phyloP scores from a whole-genome alignment of 2,888 invertebrate species.

The Cataglyphis albicans region DNA sequence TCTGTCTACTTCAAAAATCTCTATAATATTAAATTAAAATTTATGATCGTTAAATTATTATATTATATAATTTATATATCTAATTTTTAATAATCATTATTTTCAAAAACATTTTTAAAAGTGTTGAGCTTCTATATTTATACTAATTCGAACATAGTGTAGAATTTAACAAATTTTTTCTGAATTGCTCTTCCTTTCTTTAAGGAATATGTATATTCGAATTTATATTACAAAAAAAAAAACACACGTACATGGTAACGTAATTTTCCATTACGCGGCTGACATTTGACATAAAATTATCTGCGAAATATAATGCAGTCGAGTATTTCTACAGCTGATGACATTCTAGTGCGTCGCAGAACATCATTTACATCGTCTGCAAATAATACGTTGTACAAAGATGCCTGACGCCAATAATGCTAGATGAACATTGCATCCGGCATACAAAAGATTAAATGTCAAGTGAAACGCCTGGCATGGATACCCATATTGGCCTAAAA shows the following conservation, averaged over 20 bases:
- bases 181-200: background rate
- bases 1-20: background rate
- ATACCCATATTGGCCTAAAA: constrained; percentile 41
- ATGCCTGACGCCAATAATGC: constrained; percentile 20
- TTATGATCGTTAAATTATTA: background rate
- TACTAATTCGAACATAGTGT: constrained; percentile 24
- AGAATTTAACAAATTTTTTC: constrained; percentile 25
- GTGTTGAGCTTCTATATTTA: background rate
- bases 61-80: background rate
- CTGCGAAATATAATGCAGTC: constrained; percentile 58
- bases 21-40: background rate
- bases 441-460: constrained; percentile 65
- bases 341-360: constrained; percentile 59
- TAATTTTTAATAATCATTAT: background rate
- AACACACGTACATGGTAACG: constrained; percentile 34
- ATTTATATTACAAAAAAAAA: constrained; percentile 1
- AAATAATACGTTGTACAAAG: constrained; percentile 51
- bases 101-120: background rate
- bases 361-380: constrained; percentile 44
- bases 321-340: constrained; percentile 45
- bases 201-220: background rate
- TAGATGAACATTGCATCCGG: constrained; percentile 37
- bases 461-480: constrained; percentile 49
- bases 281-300: constrained; percentile 65
- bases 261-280: constrained; percentile 40